Evolutionary conservation across 1,140 invertebrate species (phyloP).

Genomic region (Neodiprion fabricii): DNA sequence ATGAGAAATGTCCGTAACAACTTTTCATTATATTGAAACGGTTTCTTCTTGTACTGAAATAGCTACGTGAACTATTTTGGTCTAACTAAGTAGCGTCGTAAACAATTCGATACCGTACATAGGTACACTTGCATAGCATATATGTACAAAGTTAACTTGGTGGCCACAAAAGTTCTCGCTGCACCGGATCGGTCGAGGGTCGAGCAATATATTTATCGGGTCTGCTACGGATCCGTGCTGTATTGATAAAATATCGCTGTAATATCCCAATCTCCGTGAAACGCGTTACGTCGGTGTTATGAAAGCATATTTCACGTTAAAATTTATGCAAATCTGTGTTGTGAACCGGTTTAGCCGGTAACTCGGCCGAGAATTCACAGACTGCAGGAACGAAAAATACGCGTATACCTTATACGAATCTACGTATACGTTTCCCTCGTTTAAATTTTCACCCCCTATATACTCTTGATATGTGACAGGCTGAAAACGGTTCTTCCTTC

Average conservation of each 20-base stretch:
- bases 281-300: slow-evolving; percentile 3
- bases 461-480: too few relatives aligned
- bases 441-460: background rate
- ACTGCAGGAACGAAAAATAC: background rate
- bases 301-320: slow-evolving; percentile 1
- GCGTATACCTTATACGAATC: background rate
- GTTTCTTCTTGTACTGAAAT: too few relatives aligned
- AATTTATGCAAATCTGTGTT: slow-evolving; percentile 2
- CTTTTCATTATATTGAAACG: too few relatives aligned
- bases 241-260: slow-evolving; percentile 3
- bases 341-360: background rate
- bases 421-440: background rate
- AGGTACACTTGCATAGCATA: too few relatives aligned
- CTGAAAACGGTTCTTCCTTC: too few relatives aligned
- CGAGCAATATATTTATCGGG: slow-evolving; percentile 4
- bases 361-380: background rate
- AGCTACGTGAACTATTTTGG: too few relatives aligned
- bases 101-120: too few relatives aligned
- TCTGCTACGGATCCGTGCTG: background rate
- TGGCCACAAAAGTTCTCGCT: background rate
- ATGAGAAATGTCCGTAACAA: too few relatives aligned
- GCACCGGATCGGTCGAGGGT: background rate
- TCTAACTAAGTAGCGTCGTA: too few relatives aligned
- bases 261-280: slow-evolving; percentile 7
- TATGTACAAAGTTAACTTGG: too few relatives aligned